Base-by-base conservation (phyloP, 2,113 vertebrate genomes). In the Mohoua ochrocephala region DNA sequence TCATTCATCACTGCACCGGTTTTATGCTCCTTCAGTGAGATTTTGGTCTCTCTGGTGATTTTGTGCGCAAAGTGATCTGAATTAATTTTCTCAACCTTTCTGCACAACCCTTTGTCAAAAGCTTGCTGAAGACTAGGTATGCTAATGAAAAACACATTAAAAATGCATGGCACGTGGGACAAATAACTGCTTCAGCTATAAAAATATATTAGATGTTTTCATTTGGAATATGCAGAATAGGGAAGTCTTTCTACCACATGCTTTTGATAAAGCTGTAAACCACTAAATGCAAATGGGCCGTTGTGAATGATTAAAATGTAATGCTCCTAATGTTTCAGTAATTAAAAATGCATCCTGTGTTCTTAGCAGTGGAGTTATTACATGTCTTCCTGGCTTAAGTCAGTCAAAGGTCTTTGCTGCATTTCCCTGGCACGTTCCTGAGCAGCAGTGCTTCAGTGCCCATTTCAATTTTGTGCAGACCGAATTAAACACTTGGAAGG, bases 321-420 rank as follows among this genome's bases (percentile, higher is more conserved):
- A 50, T 75, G 37, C 35, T 96, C 28, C 87, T 96, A 70, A 95
- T 94, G 79, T 91, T 94, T 88, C 59, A 77, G 63, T 93, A 86
- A 85, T 94, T 95, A 94, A 93, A 95, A 91, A 77, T 91, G 39
- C 63, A 93, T 91, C 53, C 45, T 70, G 82, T 85, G 57, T 65
- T 93, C 82, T 65, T 83, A 90, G 76, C 56, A 85, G 42, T 44
- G 57, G 41, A 76, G 53, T 91, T 92, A 6, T 63, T 87, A 24
- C 23, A 42, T 47, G 50, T 93, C 50, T 91, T 91, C 57, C 78
- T 74, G 63, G n/a, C 71, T 93, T 44, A 76, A 93, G 75, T 76
- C 79, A 90, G 75, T 89, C 69, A 85, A n/a, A 93, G 65, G 65
- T 91, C 84, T 87, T 80, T 67, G 45, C 63, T 70, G 15, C 31